Percentiles rank a stretch among this genome's conserved stretches.
Evolutionary conservation across 2,888 invertebrate genomes (phyloP).

Genomic region (Caenorhabditis japonica): DNA sequence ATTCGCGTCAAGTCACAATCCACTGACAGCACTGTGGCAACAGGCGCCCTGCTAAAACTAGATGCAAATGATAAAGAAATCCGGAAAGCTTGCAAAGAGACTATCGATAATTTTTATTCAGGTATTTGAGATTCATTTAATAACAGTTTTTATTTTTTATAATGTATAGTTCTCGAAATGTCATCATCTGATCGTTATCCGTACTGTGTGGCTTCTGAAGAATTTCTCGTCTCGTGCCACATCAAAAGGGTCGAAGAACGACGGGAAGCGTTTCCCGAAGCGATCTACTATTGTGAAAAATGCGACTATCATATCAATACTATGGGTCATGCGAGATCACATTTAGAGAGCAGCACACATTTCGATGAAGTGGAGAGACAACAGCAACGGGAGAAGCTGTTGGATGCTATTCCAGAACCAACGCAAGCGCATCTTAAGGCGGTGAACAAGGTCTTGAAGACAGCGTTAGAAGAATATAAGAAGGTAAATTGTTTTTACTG

Average conservation of each 20-base stretch:
- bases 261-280: conserved; percentile 48
- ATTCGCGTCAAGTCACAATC: conserved; percentile 33
- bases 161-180: conserved; percentile 9
- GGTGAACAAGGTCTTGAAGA: conserved; percentile 8
- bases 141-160: not conserved
- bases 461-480: conserved; percentile 4
- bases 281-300: conserved; percentile 54
- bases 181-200: not conserved
- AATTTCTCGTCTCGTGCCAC: conserved; percentile 8
- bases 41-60: conserved; percentile 4
- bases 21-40: not conserved
- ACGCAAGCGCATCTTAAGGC: not conserved
- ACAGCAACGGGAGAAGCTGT: conserved; percentile 6
- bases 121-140: conserved; percentile 11
- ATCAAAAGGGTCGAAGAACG: conserved; percentile 22
- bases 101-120: conserved; percentile 5
- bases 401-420: conserved; percentile 3
- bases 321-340: conserved; percentile 45
- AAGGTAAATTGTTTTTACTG: conserved; percentile 4
- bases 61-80: conserved; percentile 18
- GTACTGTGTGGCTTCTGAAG: conserved; percentile 17
- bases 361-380: conserved; percentile 25
- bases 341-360: conserved; percentile 48
- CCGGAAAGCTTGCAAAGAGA: conserved; percentile 23
- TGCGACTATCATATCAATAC: conserved; percentile 57